Evolutionary conservation across 30 jellyfish, hydroid and myxozoan genomes (phyloP), one percentile per base, ranked within the genome.

Genomic region (Mastigias papua): DNA sequence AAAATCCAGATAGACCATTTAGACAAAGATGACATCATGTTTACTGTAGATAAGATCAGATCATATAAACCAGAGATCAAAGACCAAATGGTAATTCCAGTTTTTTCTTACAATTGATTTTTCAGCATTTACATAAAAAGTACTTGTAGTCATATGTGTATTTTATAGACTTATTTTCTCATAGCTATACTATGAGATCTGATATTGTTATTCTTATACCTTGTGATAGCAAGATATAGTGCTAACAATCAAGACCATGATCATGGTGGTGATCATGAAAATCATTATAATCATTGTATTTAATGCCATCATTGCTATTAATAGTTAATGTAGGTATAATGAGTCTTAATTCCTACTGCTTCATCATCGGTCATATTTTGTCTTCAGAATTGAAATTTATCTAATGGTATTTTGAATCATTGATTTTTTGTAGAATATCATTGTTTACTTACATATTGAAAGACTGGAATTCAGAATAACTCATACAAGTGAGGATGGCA

Each of bases 1-100:
- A 72, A 37, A 22, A 69, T 72, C 35, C 83, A 72, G 0, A 72
- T 72, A 33, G 83, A 72, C 7, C 31, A 37, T 37, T 23, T 72
- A 2, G 29, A 37, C 68, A 72, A 72, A 25, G 83, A 72, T 23
- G 34, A 48, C 17, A 19, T 72, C 34, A 37, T 25, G 29, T 72
- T 72, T 37, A 4, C 22, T 22, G 29, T 72, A 11, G 35, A 17
- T 1, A 49, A 34, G 25, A 72, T 72, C 68, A 72, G 28, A 23
- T 34, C 83, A 72, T 23, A 72, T 30, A 48, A 72, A 29, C 66
- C 83, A 72, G 69, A 23, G 10, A 35, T 23, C 6, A 27, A n/a
- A 3, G 68, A 27, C 20, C 83, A 72, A 37, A 72, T 72, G 68
- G 83, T 72, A 72, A 13, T 5, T 16, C 67, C 67, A 54, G 25